Base-by-base conservation (phyloP, 2,113 vertebrate genomes). In the Monopterus albus region DNA sequence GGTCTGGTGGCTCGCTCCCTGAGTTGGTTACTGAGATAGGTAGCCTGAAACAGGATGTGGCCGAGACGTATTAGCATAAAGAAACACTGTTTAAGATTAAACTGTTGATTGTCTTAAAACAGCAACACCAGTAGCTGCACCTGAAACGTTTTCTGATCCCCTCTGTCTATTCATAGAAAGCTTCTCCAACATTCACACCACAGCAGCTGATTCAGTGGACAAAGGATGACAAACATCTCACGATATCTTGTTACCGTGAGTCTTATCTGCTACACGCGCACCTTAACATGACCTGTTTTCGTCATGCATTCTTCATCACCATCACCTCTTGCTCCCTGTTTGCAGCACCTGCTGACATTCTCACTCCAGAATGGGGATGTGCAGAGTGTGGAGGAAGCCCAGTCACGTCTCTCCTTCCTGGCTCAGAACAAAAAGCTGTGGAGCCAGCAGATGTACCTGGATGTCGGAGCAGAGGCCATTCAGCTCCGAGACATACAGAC, bases 301-400 rank as follows among this genome's bases (percentile, higher is more conserved):
- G 23, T 9, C 29, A 25, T 9, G 38, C 21, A 4, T 25, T 46
- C 21, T n/a, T 25, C 10, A 0, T 50, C 43, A 21, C 23, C 47
- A 2, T 52, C 3, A 5, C 23, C 18, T 23, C 5, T 52, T 42
- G 1, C 10, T 29, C 7, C 8, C 13, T 8, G 1, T 40, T 4
- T 70, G 49, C 85, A 94, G 93, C 91, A 91, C 72, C 84, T 93
- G 65, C 72, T 92, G 83, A 92, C 91, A 0, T 92, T 92, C 81
- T 90, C 91, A 0, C 89, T 93, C 23, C 88, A 92, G 70, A 64
- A 82, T 0, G 88, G 88, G 2, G 90, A 90, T 10, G 90, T 92
- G 33, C 64, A 78, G 31, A 80, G 72, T 0, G 91, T 94, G 50
- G 93, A 92, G 79, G 91, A 93, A 14, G 91, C 92, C 29, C 86